phyloP scores from a whole-genome alignment of 2,797 vertebrate species.

The Knipowitschia caucasica region DNA sequence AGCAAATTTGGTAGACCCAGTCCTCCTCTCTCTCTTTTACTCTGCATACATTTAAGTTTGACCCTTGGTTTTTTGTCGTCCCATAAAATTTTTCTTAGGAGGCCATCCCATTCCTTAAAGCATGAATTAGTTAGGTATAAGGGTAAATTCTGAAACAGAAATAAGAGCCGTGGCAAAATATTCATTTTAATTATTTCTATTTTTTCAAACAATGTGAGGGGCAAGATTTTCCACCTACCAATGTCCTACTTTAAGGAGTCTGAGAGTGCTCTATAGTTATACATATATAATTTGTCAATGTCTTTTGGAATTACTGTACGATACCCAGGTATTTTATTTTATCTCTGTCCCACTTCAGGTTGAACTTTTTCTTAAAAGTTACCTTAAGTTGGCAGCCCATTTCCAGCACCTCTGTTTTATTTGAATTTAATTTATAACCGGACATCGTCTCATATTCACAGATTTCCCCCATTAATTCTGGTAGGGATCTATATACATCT shows the following conservation, averaged over 20 bases:
- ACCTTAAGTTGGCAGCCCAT: no score
- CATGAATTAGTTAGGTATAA: no score
- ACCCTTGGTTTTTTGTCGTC: no score
- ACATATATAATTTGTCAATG: background rate
- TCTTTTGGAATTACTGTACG: background rate
- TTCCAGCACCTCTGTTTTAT: no score
- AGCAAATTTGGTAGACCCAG: background rate
- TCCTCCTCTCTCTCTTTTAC: background rate
- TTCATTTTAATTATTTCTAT: background rate
- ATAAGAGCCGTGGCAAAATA: no score
- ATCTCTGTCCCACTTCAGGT: no score
- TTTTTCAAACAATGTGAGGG: background rate
- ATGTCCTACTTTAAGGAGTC: background rate
- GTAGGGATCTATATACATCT: background rate
- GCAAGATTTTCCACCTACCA: background rate
- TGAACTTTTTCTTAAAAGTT: no score
- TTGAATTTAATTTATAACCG: background rate
- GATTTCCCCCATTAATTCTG: background rate
- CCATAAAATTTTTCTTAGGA: no score
- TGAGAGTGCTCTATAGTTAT: background rate
- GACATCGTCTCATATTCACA: background rate
- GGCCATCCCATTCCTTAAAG: no score
- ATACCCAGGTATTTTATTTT: no score
- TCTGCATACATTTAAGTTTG: background rate
- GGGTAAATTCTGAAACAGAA: no score